Conservation (phyloP, 2,113 vertebrate species). For the Ancistrus triradiatus region DNA sequence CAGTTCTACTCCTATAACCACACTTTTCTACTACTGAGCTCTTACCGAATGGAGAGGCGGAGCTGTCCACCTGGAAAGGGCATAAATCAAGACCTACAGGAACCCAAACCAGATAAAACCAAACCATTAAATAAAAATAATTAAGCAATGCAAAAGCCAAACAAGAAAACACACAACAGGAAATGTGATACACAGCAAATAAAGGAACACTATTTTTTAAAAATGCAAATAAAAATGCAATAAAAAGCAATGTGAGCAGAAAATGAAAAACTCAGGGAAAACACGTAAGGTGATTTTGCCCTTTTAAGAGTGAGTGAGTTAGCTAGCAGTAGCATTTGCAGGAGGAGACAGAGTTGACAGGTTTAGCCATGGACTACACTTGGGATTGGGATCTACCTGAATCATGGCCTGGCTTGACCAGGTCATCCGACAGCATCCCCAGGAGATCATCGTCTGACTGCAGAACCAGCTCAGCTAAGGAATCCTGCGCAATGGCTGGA, state of each 20-base stretch:
- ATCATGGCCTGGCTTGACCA: slow-evolving; percentile 78
- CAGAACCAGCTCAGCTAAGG: slow-evolving; percentile 86
- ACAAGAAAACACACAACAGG: slow-evolving; percentile 19
- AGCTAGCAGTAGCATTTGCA: slow-evolving; percentile 14
- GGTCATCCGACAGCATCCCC: slow-evolving; percentile 85
- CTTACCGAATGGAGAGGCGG: slow-evolving; percentile 94
- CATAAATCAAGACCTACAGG: slow-evolving; percentile 93
- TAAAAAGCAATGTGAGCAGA: background rate
- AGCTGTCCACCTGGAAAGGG: slow-evolving; percentile 92
- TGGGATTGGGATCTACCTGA: slow-evolving; percentile 67
- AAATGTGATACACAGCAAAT: slow-evolving; percentile 3
- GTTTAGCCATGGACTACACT: slow-evolving; percentile 1
- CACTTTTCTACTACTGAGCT: slow-evolving; percentile 61
- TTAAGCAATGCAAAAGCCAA: slow-evolving; percentile 21
- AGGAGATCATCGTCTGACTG: slow-evolving; percentile 92
- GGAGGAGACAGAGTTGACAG: slow-evolving; percentile 8
- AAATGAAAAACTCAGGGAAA: no score
- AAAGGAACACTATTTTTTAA: slow-evolving; percentile 8
- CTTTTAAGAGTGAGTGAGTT: background rate
- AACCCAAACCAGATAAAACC: slow-evolving; percentile 84
- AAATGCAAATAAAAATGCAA: background rate
- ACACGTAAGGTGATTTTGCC: no score
- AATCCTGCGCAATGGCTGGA: slow-evolving; percentile 79
- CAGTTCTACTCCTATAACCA: slow-evolving; percentile 70
- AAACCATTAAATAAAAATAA: slow-evolving; percentile 35